These are phyloP conservation scores for Caenorhabditis briggsae DNA, from an alignment of 1,140 invertebrate genomes.

Conservation along the genomic window DNA sequence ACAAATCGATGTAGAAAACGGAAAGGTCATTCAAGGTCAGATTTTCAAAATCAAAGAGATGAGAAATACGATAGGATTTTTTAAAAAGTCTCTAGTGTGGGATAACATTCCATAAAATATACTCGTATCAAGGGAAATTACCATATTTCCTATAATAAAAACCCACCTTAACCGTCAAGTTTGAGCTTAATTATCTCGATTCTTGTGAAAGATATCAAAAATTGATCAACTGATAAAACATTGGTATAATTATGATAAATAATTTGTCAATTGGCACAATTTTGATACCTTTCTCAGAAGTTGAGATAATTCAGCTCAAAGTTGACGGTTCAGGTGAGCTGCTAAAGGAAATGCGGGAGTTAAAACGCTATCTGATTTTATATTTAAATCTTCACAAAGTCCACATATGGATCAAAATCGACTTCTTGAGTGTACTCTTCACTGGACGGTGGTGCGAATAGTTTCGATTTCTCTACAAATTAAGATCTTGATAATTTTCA, in stretches of 20 bases:
- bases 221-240: too few relatives aligned
- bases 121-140: conserved; percentile 32
- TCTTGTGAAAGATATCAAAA: too few relatives aligned
- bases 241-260: too few relatives aligned
- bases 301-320: too few relatives aligned
- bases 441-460: conserved; percentile 41
- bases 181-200: too few relatives aligned
- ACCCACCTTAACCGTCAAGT: too few relatives aligned
- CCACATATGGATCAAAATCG: conserved; percentile 39
- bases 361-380: neutral
- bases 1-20: neutral
- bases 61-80: neutral
- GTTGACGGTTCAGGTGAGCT: too few relatives aligned
- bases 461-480: conserved; percentile 27
- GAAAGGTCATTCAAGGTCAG: neutral
- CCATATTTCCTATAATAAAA: too few relatives aligned
- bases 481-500: neutral
- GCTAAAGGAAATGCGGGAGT: neutral
- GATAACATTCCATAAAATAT: neutral
- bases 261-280: too few relatives aligned
- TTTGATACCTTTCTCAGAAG: too few relatives aligned
- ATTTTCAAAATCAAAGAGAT: conserved; percentile 8
- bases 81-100: neutral
- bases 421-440: conserved; percentile 46
- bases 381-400: conserved; percentile 24